These are phyloP conservation scores for Ochlodes sylvanus DNA, from an alignment of 2,888 invertebrate species.

Conservation along the genomic window DNA sequence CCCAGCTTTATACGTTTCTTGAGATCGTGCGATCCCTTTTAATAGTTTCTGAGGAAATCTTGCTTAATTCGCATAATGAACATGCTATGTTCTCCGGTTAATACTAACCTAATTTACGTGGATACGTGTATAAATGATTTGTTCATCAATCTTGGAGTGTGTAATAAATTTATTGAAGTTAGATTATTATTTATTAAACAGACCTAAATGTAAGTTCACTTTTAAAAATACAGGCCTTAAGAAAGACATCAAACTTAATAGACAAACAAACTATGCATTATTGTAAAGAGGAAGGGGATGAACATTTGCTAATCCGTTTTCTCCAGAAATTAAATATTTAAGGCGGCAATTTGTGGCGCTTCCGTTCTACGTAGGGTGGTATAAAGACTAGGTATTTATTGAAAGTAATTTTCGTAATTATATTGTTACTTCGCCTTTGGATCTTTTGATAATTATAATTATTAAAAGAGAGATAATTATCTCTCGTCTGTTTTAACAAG, in stretches of 20 bases:
- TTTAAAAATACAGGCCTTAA: no score
- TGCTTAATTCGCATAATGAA: conserved; percentile 75
- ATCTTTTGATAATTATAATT: conserved; percentile 77
- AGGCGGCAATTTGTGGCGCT: conserved; percentile 75
- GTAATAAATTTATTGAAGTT: conserved; percentile 64
- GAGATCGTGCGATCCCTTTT: conserved; percentile 72
- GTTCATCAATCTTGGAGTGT: conserved; percentile 40
- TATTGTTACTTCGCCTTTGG: conserved; percentile 76
- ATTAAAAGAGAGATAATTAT: no score
- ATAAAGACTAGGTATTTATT: conserved; percentile 67
- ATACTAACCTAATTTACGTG: conserved; percentile 52
- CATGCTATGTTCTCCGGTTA: conserved; percentile 62
- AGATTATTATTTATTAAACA: no score
- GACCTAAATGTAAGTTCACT: no score
- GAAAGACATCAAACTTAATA: conserved; percentile 41
- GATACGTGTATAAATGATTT: conserved; percentile 49
- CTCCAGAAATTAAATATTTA: conserved; percentile 77
- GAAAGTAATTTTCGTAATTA: conserved; percentile 78
- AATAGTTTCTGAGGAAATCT: conserved; percentile 75
- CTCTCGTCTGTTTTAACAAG: conserved; percentile 75
- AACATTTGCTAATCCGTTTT: conserved; percentile 68
- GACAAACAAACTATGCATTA: conserved; percentile 26
- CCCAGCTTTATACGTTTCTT: conserved; percentile 66
- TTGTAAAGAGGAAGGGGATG: conserved; percentile 19
- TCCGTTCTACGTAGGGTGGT: conserved; percentile 67